Evolutionary conservation across 2,888 invertebrate genomes (phyloP).

Genomic region (Cryptocheilus praepositus): DNA sequence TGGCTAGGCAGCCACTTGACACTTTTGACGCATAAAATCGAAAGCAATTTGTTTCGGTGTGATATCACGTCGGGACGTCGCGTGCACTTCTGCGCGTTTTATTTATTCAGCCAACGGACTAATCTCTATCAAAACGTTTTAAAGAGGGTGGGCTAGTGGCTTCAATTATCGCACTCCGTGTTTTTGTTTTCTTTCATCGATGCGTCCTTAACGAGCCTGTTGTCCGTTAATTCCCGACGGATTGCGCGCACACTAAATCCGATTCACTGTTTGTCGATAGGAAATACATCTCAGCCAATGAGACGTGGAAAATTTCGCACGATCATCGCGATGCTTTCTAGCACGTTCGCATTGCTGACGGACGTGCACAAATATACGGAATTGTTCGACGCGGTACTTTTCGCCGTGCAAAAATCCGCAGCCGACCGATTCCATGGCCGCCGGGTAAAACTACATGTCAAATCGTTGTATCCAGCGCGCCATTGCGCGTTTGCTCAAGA

Average conservation of each 20-base stretch:
- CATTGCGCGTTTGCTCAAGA: too few relatives aligned
- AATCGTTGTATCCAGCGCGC: too few relatives aligned
- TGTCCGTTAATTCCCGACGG: constrained; percentile 12
- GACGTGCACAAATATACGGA: too few relatives aligned
- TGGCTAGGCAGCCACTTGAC: too few relatives aligned
- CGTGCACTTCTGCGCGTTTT: background rate
- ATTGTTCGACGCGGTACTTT: too few relatives aligned
- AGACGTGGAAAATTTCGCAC: constrained; percentile 18
- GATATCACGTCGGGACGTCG: too few relatives aligned
- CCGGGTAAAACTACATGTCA: too few relatives aligned
- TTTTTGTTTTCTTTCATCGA: constrained; percentile 19
- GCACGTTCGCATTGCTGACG: background rate
- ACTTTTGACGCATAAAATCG: too few relatives aligned
- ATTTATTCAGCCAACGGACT: background rate
- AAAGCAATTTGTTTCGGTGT: too few relatives aligned
- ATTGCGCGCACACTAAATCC: constrained; percentile 12
- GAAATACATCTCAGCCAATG: constrained; percentile 24
- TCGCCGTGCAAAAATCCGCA: too few relatives aligned
- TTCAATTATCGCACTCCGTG: background rate
- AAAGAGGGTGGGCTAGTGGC: background rate
- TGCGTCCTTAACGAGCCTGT: constrained; percentile 18
- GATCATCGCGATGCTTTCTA: background rate
- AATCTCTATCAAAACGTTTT: background rate
- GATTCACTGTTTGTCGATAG: constrained; percentile 9
- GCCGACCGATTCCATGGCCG: too few relatives aligned